Evolutionary conservation across 1,140 invertebrate species (phyloP), one percentile per base, ranked within the genome.

Genomic region (Triops cancriformis): DNA sequence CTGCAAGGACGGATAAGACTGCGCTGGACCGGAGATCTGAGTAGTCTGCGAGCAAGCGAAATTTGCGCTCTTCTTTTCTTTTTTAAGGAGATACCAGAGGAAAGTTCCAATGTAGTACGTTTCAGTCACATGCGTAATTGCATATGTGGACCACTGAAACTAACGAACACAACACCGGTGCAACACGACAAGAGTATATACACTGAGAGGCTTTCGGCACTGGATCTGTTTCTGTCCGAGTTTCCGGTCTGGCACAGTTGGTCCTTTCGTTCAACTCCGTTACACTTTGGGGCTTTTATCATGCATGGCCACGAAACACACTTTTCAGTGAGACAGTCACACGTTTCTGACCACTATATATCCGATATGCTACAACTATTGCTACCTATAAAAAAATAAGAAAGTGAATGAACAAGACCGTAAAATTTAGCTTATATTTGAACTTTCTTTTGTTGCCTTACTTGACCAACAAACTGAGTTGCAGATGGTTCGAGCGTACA

Each of bases 171-270:
- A 9, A 64, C 51, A 64, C 51, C 51, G 23, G 51, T 6, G 18
- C 14, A 64, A 64, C 51, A 64, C 51, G 31, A 64, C 9, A 64
- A 64, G 18, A 64, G 51, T 14, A 9, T 64, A 64, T 64, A 10
- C 18, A 64, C 10, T 64, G 31, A 64, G 4, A 64, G 51, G 23
- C 18, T 64, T 64, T 64, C 51, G 51, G 51, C 51, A 64, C 10
- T 64, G n/a, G 51, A 64, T 45, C 43, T 64, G 51, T 64, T 64
- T 64, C 51, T 64, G 51, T 64, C 51, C 51, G 51, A 64, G 51
- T 64, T 64, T 64, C 51, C 51, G 51, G 51, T 64, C 51, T 10
- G 51, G 51, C 14, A 64, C 51, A 64, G 51, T 64, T 23, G 51
- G 51, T 64, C 51, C 51, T n/a, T 64, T 64, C 51, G 51, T 64